A percentile compares a stretch with the other conserved stretches of the same genome.
Evolutionary conservation across 1,140 invertebrate species (phyloP).

Genomic region (Brachionus plicatilis): DNA sequence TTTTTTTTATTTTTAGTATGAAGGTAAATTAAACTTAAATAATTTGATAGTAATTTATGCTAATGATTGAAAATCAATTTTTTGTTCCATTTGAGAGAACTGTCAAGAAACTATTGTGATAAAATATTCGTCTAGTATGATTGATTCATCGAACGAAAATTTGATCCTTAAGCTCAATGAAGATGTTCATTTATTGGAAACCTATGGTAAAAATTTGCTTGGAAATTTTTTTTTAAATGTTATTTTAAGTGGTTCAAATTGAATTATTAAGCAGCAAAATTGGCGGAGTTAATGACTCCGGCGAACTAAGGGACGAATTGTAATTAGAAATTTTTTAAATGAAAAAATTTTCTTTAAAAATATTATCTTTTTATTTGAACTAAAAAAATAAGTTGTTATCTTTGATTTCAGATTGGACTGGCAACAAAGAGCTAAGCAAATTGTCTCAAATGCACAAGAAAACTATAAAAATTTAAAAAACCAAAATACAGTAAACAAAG

Average conservation of each 20-base stretch:
- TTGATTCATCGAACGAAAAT: background rate
- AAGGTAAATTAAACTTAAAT: background rate
- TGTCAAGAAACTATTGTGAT: background rate
- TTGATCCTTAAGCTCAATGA: background rate
- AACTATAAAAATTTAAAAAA: background rate
- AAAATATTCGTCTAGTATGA: background rate
- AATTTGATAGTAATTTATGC: background rate
- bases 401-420: constrained; percentile 5
- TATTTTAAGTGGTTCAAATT: background rate
- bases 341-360: background rate
- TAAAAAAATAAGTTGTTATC: background rate
- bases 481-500: background rate
- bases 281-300: background rate
- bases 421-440: background rate
- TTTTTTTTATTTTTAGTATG: background rate
- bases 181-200: background rate
- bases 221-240: background rate
- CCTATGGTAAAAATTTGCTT: background rate
- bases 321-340: background rate
- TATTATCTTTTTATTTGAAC: background rate
- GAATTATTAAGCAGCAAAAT: background rate
- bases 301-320: background rate
- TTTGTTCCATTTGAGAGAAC: background rate
- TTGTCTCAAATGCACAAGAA: constrained; percentile 4
- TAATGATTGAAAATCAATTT: constrained; percentile 23